Evolutionary conservation across 2,797 vertebrate genomes (phyloP), one percentile per base, ranked within the genome.

Genomic region (Mareca strepera): DNA sequence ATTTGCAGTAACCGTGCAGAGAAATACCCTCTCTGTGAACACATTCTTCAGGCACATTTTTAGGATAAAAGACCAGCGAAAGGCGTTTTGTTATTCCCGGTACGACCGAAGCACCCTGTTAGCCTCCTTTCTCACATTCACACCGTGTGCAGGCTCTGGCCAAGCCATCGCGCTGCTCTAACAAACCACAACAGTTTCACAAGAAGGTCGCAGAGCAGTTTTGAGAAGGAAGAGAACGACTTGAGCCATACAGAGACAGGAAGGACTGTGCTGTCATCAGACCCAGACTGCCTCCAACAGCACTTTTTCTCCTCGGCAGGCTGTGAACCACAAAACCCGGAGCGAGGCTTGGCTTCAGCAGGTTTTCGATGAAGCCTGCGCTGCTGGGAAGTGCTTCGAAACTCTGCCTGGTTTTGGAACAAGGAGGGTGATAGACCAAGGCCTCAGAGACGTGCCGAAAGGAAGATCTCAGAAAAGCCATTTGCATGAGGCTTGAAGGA

Each of bases 181-280:
- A 64, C 20, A 88, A 92, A 83, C 92, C 79, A 73, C 88, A 63
- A 22, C 9, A 26, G 33, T 94, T 93, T 95, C 89, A 91, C 63
- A 81, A 88, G 79, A 87, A 48, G 37, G 43, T 41, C 91, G 76
- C 86, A 78, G 75, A 0, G 4, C n/a, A 76, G 5, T 33, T 85
- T 74, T 85, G 86, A 92, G 82, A 92, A 87, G 91, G 86, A 92
- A 95, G 73, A 84, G 55, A 66, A 81, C 2, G 5, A 81, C 55
- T 48, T 76, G 76, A 84, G 56, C 46, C 70, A 83, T 39, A 62
- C 11, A 64, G 39, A 56, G 35, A 64, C 23, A 76, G 80, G 80
- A 94, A 95, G 74, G 91, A 86, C 22, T 1, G 0, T 0, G 0
- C 63, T 74, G 76, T 76, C 43, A 22, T 39, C 70, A 82, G 9